These are phyloP conservation scores for Mastomys natalensis DNA, from an alignment of 2,113 vertebrate genomes.

Conservation along the genomic window DNA sequence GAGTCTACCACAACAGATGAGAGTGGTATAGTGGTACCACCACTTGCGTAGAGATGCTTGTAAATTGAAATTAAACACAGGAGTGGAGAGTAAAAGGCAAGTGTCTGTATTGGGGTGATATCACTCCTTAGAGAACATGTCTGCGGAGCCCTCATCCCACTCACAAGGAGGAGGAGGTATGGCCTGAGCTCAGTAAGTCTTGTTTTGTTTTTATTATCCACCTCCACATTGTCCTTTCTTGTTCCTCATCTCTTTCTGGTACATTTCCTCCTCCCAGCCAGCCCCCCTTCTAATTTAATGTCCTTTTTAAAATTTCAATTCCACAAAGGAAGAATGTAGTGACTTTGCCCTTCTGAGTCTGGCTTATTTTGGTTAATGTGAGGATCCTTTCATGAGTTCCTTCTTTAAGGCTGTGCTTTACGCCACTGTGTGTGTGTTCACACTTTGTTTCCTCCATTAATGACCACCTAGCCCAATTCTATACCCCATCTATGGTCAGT, in stretches of 20 bases:
- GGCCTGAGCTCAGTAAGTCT: not conserved
- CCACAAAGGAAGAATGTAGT: not conserved
- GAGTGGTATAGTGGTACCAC: not conserved
- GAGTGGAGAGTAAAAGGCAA: not conserved
- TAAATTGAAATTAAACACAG: slow-evolving; percentile 16
- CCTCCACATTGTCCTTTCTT: not conserved
- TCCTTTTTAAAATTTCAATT: not conserved
- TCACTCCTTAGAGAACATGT: not conserved
- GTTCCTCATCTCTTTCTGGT: not conserved
- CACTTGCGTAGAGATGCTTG: slow-evolving; percentile 53
- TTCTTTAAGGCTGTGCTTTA: not conserved
- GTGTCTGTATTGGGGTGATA: slow-evolving; percentile 15
- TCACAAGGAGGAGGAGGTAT: not conserved
- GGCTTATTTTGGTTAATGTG: not conserved
- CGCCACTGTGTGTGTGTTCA: no score
- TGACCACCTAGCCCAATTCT: not conserved
- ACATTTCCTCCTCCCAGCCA: not conserved
- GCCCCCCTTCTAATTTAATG: not conserved
- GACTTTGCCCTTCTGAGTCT: not conserved
- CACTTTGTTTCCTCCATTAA: not conserved
- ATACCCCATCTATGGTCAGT: not conserved
- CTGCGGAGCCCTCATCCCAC: no score
- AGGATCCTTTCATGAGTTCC: no score
- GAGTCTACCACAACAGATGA: not conserved
- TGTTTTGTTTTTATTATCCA: not conserved